Evolutionary conservation across 2,797 vertebrate genomes (phyloP).

Genomic region (Melanotaenia parkinsoni): DNA sequence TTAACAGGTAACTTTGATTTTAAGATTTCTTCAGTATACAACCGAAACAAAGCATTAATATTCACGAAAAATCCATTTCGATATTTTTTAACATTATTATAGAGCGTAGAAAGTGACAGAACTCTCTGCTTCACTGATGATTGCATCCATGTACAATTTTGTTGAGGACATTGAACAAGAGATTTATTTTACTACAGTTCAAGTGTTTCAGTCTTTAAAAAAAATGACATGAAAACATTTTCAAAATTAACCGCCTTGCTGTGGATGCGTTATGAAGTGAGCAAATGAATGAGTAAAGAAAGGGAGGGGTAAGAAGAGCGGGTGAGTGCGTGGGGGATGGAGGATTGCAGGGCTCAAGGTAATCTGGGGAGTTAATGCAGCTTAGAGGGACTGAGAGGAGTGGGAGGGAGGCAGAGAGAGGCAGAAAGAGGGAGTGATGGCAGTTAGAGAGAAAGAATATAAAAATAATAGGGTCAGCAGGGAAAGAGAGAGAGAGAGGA

Average conservation of each 20-base stretch:
- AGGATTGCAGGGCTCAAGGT: slow-evolving; percentile 85
- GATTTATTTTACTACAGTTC: slow-evolving; percentile 8
- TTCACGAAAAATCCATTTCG: not conserved
- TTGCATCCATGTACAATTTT: slow-evolving; percentile 21
- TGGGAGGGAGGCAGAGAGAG: slow-evolving; percentile 72
- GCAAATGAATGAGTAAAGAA: slow-evolving; percentile 63
- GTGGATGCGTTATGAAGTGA: slow-evolving; percentile 43
- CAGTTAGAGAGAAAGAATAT: slow-evolving; percentile 68
- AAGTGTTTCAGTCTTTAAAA: slow-evolving; percentile 8
- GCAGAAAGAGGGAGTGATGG: slow-evolving; percentile 60
- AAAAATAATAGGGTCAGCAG: slow-evolving; percentile 80
- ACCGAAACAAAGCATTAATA: not conserved
- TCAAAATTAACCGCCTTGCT: slow-evolving; percentile 51
- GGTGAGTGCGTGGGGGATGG: slow-evolving; percentile 75
- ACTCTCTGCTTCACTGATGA: slow-evolving; percentile 16
- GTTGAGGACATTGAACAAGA: slow-evolving; percentile 2
- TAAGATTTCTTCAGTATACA: slow-evolving; percentile 1
- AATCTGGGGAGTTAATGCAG: slow-evolving; percentile 87
- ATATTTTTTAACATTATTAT: not conserved
- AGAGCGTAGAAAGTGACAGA: slow-evolving; percentile 12
- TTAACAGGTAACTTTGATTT: slow-evolving; percentile 4
- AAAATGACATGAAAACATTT: slow-evolving; percentile 18
- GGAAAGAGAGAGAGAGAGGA: slow-evolving; percentile 68
- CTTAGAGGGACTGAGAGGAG: slow-evolving; percentile 82
- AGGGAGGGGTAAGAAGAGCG: slow-evolving; percentile 54